These are phyloP conservation scores for Cheilosia urbana DNA, from an alignment of 2,888 invertebrate genomes.

Conservation along the genomic window DNA sequence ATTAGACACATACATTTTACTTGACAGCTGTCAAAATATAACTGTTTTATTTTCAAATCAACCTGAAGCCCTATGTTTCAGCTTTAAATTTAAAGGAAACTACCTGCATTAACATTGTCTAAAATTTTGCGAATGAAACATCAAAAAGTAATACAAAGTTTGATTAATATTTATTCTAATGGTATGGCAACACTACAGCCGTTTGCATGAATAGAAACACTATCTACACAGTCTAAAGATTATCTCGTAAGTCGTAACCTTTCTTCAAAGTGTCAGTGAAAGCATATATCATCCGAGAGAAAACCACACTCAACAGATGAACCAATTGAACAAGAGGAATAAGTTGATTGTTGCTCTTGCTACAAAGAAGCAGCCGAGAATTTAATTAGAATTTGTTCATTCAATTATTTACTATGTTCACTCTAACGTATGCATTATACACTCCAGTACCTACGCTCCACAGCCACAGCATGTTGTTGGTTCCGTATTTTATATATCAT, in stretches of 20 bases:
- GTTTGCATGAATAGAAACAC: not conserved
- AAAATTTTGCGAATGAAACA: too few relatives aligned
- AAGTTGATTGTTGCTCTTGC: not conserved
- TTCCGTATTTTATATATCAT: not conserved
- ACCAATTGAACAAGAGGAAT: conserved; percentile 2
- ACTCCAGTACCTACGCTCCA: not conserved
- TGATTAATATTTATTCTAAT: too few relatives aligned
- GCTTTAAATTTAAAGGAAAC: too few relatives aligned
- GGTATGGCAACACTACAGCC: too few relatives aligned
- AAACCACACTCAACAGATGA: conserved; percentile 25
- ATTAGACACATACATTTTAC: too few relatives aligned
- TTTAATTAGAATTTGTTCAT: conserved; percentile 42
- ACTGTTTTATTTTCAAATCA: too few relatives aligned
- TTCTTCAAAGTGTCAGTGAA: conserved; percentile 7
- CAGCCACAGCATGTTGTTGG: not conserved
- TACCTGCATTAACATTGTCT: too few relatives aligned
- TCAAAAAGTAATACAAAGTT: too few relatives aligned
- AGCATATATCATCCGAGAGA: conserved; percentile 17
- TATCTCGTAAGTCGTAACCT: too few relatives aligned
- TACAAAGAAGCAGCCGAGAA: conserved; percentile 18
- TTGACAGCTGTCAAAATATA: too few relatives aligned
- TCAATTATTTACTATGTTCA: not conserved
- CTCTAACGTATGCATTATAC: not conserved
- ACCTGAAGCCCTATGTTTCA: too few relatives aligned
- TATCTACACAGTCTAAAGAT: not conserved